These are phyloP conservation scores for Poicephalus meyeri DNA, from an alignment of 2,113 vertebrate species.

Conservation along the genomic window DNA sequence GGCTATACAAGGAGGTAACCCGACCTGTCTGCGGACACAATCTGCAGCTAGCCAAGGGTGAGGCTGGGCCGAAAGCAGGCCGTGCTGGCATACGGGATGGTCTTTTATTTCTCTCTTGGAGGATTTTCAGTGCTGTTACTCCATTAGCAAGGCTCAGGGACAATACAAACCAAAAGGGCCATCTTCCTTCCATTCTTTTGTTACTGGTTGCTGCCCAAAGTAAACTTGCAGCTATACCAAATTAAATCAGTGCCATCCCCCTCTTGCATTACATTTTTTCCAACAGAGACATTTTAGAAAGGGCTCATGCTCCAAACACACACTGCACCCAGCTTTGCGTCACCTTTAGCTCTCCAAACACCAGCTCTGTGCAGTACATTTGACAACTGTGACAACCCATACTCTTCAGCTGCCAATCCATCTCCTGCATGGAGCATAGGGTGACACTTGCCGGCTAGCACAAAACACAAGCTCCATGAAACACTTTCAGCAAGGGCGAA, in stretches of 20 bases:
- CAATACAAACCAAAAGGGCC: not conserved
- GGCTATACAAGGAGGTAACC: not conserved
- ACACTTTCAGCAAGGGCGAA: rapidly evolving
- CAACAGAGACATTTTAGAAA: not conserved
- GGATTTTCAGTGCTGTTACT: conserved; percentile 19
- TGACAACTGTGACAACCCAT: not conserved
- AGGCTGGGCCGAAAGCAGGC: not conserved
- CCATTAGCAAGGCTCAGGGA: not conserved
- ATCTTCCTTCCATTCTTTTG: conserved; percentile 17
- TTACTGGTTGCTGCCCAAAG: not conserved
- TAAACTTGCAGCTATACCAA: not conserved
- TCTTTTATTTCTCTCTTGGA: conserved; percentile 48
- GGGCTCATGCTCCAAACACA: rapidly evolving
- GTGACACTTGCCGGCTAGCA: rapidly evolving
- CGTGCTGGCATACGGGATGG: conserved; percentile 18
- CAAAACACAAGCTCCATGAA: not conserved
- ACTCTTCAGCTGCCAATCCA: not conserved
- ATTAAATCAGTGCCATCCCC: not conserved
- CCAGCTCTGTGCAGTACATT: not conserved
- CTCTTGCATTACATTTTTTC: rapidly evolving
- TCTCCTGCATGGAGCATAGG: rapidly evolving
- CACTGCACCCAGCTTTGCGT: not conserved
- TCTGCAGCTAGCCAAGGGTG: not conserved
- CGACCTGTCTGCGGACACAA: not conserved
- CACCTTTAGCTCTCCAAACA: not conserved